Conservation (phyloP, 2,888 invertebrate genomes). For the Thumatha senex region DNA sequence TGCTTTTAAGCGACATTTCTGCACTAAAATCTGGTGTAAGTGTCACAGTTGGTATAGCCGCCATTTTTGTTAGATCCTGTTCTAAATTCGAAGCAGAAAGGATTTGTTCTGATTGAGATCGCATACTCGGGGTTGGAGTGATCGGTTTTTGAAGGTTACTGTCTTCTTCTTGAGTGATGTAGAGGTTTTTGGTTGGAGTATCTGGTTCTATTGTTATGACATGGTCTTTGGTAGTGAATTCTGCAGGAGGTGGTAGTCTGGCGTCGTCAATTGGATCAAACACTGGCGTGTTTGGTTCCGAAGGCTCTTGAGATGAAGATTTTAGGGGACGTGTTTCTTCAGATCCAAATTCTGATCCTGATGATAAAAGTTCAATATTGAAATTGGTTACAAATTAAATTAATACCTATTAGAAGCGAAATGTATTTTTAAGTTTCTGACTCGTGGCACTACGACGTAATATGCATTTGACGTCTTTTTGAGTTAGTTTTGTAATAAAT, state of each 20-base stretch:
- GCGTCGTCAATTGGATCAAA: slow-evolving; percentile 48
- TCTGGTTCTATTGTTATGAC: slow-evolving; percentile 70
- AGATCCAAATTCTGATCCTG: slow-evolving; percentile 61
- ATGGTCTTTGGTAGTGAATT: slow-evolving; percentile 52
- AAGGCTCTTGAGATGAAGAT: slow-evolving; percentile 59
- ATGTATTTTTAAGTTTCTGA: too few relatives aligned
- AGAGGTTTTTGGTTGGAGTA: slow-evolving; percentile 56
- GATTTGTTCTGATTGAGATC: slow-evolving; percentile 60
- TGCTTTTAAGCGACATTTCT: slow-evolving; percentile 24
- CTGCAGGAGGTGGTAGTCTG: slow-evolving; percentile 49
- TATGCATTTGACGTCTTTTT: too few relatives aligned
- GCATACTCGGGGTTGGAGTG: slow-evolving; percentile 60
- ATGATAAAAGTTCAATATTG: not conserved
- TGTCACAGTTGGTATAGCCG: slow-evolving; percentile 23
- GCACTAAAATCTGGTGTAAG: slow-evolving; percentile 24
- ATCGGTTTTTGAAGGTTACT: slow-evolving; percentile 62
- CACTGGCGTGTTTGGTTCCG: slow-evolving; percentile 57
- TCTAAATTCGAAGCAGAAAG: slow-evolving; percentile 67
- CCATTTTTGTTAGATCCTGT: slow-evolving; percentile 48
- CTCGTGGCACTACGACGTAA: too few relatives aligned
- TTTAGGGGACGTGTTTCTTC: slow-evolving; percentile 59
- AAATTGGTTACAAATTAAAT: not conserved
- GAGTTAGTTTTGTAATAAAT: too few relatives aligned
- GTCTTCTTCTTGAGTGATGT: slow-evolving; percentile 66
- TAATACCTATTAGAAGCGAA: too few relatives aligned